A percentile compares a stretch with the other conserved stretches of the same genome.
Conservation (phyloP, 2,888 invertebrate genomes). For the Horisme vitalbata region DNA sequence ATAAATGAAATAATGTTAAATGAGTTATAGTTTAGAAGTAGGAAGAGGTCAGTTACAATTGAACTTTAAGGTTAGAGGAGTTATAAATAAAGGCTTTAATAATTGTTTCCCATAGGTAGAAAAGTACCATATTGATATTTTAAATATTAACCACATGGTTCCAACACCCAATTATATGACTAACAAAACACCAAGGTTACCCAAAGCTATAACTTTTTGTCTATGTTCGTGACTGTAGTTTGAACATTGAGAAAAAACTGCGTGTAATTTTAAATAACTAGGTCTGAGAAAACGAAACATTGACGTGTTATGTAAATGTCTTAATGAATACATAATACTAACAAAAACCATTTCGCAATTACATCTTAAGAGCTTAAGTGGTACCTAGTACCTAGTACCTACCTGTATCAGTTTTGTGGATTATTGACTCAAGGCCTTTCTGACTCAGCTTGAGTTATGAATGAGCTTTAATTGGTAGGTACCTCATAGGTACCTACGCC, state of each 20-base stretch:
- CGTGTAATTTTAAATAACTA: constrained; percentile 73
- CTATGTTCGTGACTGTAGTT: constrained; percentile 71
- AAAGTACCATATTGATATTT: constrained; percentile 41
- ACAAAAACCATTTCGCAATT: constrained; percentile 34
- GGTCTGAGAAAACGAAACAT: constrained; percentile 54
- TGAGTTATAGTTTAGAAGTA: no score
- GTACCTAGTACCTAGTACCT: background rate
- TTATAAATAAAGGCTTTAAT: constrained; percentile 13
- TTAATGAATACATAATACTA: constrained; percentile 23
- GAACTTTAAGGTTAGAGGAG: no score
- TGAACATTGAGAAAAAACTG: constrained; percentile 65
- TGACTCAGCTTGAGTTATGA: background rate
- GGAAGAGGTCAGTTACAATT: no score
- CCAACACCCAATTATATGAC: constrained; percentile 62
- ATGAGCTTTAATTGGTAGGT: background rate
- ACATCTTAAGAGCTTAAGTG: constrained; percentile 20
- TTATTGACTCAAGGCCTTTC: no score
- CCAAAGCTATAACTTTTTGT: constrained; percentile 72
- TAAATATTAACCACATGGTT: constrained; percentile 49
- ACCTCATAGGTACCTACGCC: no score
- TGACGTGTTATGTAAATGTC: constrained; percentile 35
- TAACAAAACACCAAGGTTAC: constrained; percentile 76
- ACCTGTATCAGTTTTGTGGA: background rate
- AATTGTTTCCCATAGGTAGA: constrained; percentile 29
- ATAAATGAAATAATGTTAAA: no score